Percentiles rank a stretch among this genome's conserved stretches.
Evolutionary conservation across 2,113 vertebrate species (phyloP).

Genomic region (Lepidothrix coronata): DNA sequence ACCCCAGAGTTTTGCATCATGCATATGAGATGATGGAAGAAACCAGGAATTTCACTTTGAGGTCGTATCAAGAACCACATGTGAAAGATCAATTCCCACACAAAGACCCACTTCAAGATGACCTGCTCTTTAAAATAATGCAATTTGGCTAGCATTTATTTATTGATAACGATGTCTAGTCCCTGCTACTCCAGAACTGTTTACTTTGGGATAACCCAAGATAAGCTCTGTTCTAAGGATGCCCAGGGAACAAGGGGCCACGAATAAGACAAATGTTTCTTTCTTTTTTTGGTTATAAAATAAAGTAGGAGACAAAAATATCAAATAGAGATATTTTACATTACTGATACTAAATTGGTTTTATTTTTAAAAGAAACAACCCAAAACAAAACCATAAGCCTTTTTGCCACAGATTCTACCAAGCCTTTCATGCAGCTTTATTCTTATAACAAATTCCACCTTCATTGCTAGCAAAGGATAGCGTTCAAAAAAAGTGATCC

Average conservation of each 20-base stretch:
- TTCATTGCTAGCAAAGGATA: not conserved
- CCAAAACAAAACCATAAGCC: not conserved
- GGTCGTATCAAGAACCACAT: not conserved
- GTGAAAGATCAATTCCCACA: not conserved
- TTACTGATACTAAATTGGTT: not conserved
- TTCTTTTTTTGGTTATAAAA: not conserved
- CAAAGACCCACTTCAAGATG: not conserved
- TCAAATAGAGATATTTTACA: not conserved
- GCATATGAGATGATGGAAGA: not conserved
- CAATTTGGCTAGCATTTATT: not conserved
- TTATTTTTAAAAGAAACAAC: not conserved
- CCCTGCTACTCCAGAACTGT: not conserved
- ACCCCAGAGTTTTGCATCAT: not conserved
- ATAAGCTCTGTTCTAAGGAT: not conserved
- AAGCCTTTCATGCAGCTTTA: not conserved
- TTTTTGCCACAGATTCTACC: not conserved
- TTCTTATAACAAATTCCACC: not conserved
- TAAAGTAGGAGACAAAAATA: not conserved
- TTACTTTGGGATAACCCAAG: not conserved
- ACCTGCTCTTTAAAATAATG: not conserved
- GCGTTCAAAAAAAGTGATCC: not conserved
- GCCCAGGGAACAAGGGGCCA: not conserved
- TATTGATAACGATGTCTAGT: not conserved
- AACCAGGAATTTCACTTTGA: not conserved
- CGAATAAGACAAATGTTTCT: accelerated